These are phyloP conservation scores for Actinemys pallida DNA, from an alignment of 2,113 vertebrate genomes.

Conservation along the genomic window DNA sequence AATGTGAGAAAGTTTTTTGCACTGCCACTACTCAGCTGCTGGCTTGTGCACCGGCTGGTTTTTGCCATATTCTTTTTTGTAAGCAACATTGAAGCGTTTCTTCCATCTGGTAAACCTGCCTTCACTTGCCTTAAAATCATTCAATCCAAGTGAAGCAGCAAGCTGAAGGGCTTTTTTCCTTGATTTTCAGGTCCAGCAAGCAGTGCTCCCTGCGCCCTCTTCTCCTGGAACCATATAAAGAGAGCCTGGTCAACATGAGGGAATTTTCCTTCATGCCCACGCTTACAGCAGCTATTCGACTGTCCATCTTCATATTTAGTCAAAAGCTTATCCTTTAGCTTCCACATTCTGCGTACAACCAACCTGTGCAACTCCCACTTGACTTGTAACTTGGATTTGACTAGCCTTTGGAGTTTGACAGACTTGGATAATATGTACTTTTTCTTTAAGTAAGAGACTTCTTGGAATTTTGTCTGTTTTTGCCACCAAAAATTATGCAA, in stretches of 20 bases:
- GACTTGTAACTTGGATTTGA: not conserved
- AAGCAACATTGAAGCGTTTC: too few relatives aligned
- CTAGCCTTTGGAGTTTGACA: not conserved
- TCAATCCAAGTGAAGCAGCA: not conserved
- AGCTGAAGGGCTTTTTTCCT: not conserved
- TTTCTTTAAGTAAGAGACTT: not conserved
- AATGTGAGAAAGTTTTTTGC: too few relatives aligned
- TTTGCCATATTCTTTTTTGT: too few relatives aligned
- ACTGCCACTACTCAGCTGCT: too few relatives aligned
- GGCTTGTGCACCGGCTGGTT: too few relatives aligned
- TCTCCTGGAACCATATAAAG: not conserved
- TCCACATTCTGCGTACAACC: not conserved
- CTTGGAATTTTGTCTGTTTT: not conserved
- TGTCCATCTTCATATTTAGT: not conserved
- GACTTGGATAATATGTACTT: not conserved
- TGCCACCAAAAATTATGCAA: not conserved
- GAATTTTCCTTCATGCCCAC: not conserved
- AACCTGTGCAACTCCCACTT: not conserved
- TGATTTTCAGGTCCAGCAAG: not conserved
- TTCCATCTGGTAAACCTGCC: not conserved
- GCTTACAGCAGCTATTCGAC: not conserved
- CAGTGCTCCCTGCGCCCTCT: not conserved
- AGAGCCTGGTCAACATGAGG: not conserved
- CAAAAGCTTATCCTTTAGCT: not conserved
- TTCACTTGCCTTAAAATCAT: not conserved